These are phyloP conservation scores for Shinisaurus crocodilurus DNA, from an alignment of 2,113 vertebrate species.

Conservation along the genomic window DNA sequence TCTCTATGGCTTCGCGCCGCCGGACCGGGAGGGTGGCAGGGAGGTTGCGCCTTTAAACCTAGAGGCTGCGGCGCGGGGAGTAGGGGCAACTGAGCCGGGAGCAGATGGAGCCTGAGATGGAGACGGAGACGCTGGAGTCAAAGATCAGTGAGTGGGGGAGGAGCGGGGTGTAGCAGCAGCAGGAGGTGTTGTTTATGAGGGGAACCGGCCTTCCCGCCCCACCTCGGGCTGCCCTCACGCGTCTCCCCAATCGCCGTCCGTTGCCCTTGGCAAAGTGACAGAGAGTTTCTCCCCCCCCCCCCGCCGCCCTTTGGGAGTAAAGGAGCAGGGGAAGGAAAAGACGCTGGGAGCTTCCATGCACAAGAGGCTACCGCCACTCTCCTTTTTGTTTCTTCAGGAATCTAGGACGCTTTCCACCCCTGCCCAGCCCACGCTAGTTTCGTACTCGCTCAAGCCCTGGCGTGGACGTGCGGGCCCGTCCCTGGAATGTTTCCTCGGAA, in stretches of 20 bases:
- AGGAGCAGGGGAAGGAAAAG: too few species aligned
- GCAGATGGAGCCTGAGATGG: slow-evolving; percentile 86
- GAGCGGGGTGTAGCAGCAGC: too few species aligned
- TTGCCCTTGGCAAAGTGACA: too few species aligned
- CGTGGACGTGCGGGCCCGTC: not conserved
- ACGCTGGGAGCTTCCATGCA: not conserved
- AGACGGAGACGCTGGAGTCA: slow-evolving; percentile 90
- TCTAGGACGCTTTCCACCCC: not conserved
- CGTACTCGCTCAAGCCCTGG: not conserved
- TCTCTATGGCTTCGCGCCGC: slow-evolving; percentile 38
- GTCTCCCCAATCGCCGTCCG: not conserved
- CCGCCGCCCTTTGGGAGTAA: not conserved
- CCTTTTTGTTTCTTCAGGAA: not conserved
- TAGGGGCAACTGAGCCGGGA: slow-evolving; percentile 47
- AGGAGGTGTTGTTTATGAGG: not conserved
- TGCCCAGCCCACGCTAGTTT: not conserved
- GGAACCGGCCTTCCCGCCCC: too few species aligned
- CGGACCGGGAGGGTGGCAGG: slow-evolving; percentile 25
- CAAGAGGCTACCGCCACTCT: not conserved
- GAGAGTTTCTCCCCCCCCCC: too few species aligned
- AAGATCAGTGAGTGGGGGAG: slow-evolving; percentile 89
- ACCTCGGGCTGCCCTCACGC: too few species aligned
- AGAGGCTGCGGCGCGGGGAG: slow-evolving; percentile 50
- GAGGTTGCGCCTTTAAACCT: slow-evolving; percentile 55
- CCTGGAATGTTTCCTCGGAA: not conserved